Base-by-base conservation (phyloP, 2,888 invertebrate genomes). In the Phortica okadai region DNA sequence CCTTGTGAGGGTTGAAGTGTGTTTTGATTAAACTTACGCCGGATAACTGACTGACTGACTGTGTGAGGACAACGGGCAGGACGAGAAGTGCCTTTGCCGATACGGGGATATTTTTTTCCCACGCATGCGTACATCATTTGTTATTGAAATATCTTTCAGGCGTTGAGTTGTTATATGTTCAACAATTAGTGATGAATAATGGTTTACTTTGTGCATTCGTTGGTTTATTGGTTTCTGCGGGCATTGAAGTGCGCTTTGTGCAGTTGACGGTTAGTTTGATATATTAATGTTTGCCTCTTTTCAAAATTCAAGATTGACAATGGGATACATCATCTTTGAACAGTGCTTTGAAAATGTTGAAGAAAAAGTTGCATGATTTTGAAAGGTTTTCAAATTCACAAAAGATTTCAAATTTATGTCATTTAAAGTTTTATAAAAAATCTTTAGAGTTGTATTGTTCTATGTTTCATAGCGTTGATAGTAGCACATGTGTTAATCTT, bases 41-140 rank as follows among this genome's bases (percentile, higher is more conserved):
- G 70, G 25, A 72, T 44, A 50, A 33, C 56, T n/a, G 14, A 10
- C 41, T 45, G 11, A 54, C 21, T 59, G 14, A 10, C 41, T 45
- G 11, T 33, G 3, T 59, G 2, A 54, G 21, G n/a, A 25, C 6
- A 56, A 7, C 14, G n/a, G 56, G 56, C 56, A 56, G 16, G n/a
- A 16, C n/a, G 2, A 7, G 4, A 16, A 62, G 62, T 62, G 14
- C 14, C 14, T 50, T 50, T 75, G 77, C 74, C 79, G 74, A n/a
- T 77, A 70, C 56, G 56, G 67, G 72, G 74, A 72, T 70, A 72
- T 44, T 76, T 78, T 78, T 50, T 81, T 82, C 81, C 75, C 78
- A 82, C 78, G 84, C 88, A 87, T 88, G 88, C 88, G 89, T 84
- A 84, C 77, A 80, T 75, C 81, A 80, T 80, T 82, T 82, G 85